Evolutionary conservation across 2,888 invertebrate species (phyloP).

Genomic region (Cerceris rybyensis): DNA sequence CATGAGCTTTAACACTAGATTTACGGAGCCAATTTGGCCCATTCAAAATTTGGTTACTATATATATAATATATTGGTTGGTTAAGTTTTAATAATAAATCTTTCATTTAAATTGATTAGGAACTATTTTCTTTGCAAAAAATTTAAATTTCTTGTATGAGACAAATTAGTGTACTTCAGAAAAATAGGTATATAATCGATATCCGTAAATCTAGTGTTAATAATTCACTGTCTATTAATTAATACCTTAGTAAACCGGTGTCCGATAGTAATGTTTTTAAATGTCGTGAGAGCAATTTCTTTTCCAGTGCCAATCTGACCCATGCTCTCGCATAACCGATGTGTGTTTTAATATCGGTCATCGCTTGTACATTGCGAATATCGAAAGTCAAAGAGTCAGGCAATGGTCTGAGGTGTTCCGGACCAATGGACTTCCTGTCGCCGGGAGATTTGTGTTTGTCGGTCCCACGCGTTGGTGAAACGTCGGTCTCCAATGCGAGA

Average conservation of each 20-base stretch:
- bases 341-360: constrained; percentile 99
- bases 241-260: constrained; percentile 86
- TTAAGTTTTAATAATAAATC: too few species aligned
- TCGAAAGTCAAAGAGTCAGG: constrained; percentile 94
- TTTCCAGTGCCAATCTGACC: constrained; percentile 97
- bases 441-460: constrained; percentile 80
- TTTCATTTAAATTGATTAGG: too few species aligned
- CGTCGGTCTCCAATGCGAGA: constrained; percentile 88
- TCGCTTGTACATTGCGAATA: constrained; percentile 95
- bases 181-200: too few species aligned
- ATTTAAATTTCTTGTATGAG: too few species aligned
- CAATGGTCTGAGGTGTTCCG: constrained; percentile 86
- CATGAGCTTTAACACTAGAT: too few species aligned
- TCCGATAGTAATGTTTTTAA: constrained; percentile 93
- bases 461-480: constrained; percentile 82
- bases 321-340: constrained; percentile 98
- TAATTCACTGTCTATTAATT: background rate
- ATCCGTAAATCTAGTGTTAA: background rate
- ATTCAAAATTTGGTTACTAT: background rate
- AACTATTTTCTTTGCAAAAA: too few species aligned
- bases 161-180: too few species aligned
- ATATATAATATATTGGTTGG: too few species aligned
- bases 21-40: too few species aligned
- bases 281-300: constrained; percentile 97
- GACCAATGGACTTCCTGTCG: constrained; percentile 82